Percentiles rank a stretch among this genome's conserved stretches.
These are phyloP conservation scores for Phylloscopus whistleri DNA, from an alignment of 2,113 vertebrate species.

Conservation along the genomic window DNA sequence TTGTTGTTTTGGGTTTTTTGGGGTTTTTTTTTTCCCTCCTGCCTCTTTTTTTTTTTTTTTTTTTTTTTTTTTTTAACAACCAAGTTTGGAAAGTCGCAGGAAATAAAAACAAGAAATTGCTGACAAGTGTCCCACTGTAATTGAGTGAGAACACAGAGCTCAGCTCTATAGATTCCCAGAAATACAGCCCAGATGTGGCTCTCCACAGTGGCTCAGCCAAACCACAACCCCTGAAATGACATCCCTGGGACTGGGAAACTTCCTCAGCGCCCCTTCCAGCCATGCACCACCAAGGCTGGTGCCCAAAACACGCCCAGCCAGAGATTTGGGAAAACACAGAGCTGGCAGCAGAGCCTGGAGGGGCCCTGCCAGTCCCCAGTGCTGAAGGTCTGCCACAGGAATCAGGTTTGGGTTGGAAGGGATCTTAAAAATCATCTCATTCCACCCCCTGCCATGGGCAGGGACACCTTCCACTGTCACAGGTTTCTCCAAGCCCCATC, in stretches of 20 bases:
- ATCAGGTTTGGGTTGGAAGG: background rate
- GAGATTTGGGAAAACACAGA: background rate
- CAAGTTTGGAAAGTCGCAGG: background rate
- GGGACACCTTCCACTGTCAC: background rate
- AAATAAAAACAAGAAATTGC: conserved; percentile 40
- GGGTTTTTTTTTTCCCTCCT: background rate
- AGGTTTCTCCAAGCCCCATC: too few species aligned
- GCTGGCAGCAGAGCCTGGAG: background rate
- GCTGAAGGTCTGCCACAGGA: background rate
- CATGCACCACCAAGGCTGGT: background rate
- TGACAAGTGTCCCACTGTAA: conserved; percentile 20
- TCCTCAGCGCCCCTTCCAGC: background rate
- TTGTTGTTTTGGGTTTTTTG: background rate
- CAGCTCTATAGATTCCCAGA: conserved; percentile 22
- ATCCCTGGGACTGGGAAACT: background rate
- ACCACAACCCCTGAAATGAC: background rate
- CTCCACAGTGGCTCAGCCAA: background rate
- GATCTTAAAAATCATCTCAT: fast-evolving
- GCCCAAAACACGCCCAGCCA: background rate
- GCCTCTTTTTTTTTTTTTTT: background rate
- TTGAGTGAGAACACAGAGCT: conserved; percentile 43
- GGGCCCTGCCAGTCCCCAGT: background rate
- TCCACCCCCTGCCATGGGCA: background rate
- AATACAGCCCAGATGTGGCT: background rate
- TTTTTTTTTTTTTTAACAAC: background rate